Evolutionary conservation across 2,113 vertebrate genomes (phyloP).

Genomic region (Montifringilla adamsi): DNA sequence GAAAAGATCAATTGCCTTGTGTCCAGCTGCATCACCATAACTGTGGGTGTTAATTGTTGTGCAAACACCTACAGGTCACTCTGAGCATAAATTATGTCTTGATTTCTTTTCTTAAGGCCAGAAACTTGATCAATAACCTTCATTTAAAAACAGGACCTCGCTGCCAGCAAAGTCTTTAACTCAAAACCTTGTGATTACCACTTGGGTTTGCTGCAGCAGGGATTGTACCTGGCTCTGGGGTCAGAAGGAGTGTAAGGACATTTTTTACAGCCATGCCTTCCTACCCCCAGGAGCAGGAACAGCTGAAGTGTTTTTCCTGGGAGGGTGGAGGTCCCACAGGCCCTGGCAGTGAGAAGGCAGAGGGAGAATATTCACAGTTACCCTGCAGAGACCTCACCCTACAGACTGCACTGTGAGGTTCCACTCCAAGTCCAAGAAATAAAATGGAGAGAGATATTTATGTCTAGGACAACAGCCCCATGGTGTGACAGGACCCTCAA

Average conservation of each 20-base stretch:
- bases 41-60: not conserved
- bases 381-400: not conserved
- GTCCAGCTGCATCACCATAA: not conserved
- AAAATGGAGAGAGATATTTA: not conserved
- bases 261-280: not conserved
- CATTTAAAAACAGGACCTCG: not conserved
- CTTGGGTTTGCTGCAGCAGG: not conserved
- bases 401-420: not conserved
- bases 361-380: not conserved
- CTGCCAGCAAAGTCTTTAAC: not conserved
- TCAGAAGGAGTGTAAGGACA: not conserved
- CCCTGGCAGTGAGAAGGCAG: rapidly evolving
- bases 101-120: conserved; percentile 11
- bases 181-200: not conserved
- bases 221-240: not conserved
- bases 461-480: not conserved
- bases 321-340: not conserved
- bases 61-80: conserved; percentile 20
- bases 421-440: not conserved
- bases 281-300: not conserved
- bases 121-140: conserved; percentile 13
- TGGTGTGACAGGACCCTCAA: not conserved
- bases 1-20: not conserved
- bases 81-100: not conserved
- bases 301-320: not conserved